Evolutionary conservation across 2,797 vertebrate genomes (phyloP).

Genomic region (Orientallactaga sibirica): DNA sequence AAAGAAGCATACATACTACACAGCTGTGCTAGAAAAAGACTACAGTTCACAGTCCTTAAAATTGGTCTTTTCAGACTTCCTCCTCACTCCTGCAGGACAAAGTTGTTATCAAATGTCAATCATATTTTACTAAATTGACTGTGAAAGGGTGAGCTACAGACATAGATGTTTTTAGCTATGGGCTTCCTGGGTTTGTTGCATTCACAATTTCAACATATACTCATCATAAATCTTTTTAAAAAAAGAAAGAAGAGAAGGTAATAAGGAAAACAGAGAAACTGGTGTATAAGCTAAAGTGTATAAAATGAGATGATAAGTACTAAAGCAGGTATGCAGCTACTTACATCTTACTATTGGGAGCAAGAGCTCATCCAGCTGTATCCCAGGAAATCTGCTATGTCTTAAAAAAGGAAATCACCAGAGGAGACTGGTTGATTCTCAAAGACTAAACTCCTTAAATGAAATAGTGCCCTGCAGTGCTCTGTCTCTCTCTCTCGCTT

Average conservation of each 20-base stretch:
- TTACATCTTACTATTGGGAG: neutral
- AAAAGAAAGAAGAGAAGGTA: neutral
- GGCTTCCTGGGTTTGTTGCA: constrained; percentile 47
- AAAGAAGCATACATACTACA: constrained; percentile 3
- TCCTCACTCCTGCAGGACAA: constrained; percentile 47
- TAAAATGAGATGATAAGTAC: constrained; percentile 48
- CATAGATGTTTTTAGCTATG: constrained; percentile 29
- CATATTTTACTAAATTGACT: constrained; percentile 75
- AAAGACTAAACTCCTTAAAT: constrained; percentile 6
- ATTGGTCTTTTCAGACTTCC: constrained; percentile 37
- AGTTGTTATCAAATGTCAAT: constrained; percentile 64
- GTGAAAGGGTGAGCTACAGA: constrained; percentile 59
- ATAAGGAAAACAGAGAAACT: neutral
- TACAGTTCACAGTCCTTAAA: constrained; percentile 57
- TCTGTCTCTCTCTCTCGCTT: too few relatives aligned
- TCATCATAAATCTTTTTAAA: constrained; percentile 42
- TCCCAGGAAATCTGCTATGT: neutral
- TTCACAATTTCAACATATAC: constrained; percentile 54
- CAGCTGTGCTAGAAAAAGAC: constrained; percentile 50
- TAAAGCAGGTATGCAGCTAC: neutral
- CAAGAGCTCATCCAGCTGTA: neutral
- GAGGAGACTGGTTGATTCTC: constrained; percentile 11
- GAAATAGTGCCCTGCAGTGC: neutral
- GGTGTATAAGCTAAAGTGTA: constrained; percentile 34
- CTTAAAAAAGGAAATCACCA: neutral